Conservation (phyloP, 2,888 invertebrate genomes). For the Xestia xanthographa region DNA sequence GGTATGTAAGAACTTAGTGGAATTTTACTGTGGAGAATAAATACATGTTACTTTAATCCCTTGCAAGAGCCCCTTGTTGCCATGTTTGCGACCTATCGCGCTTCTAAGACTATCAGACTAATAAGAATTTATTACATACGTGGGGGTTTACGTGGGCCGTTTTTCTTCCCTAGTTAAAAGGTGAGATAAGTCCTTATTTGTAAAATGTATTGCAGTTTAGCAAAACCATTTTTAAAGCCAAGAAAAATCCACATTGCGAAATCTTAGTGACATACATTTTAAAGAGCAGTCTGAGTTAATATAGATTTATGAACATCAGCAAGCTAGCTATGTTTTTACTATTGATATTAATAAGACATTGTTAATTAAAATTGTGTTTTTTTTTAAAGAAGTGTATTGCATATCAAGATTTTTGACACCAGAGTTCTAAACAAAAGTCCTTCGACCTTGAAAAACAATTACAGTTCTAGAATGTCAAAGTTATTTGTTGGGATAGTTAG, state of each 20-base stretch:
- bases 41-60: slow-evolving; percentile 43
- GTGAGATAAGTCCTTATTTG: slow-evolving; percentile 41
- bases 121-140: slow-evolving; percentile 57
- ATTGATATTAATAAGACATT: not conserved
- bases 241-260: not conserved
- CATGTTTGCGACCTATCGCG: slow-evolving; percentile 48
- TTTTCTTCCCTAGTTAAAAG: slow-evolving; percentile 44
- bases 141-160: slow-evolving; percentile 44
- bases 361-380: not conserved
- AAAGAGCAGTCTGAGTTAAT: not conserved
- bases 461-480: slow-evolving; percentile 4
- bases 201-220: slow-evolving; percentile 30
- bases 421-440: slow-evolving; percentile 1
- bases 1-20: slow-evolving; percentile 17
- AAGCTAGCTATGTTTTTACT: not conserved
- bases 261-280: slow-evolving; percentile 5
- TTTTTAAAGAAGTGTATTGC: not conserved
- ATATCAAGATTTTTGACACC: not conserved
- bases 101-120: slow-evolving; percentile 48
- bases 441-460: slow-evolving; percentile 19
- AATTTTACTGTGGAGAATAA: slow-evolving; percentile 48
- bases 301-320: not conserved
- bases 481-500: not conserved
- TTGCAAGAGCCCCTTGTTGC: slow-evolving; percentile 33
- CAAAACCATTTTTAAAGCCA: slow-evolving; percentile 18